Evolutionary conservation across 2,888 invertebrate species (phyloP).

Genomic region (Caradrina clavipalpis): DNA sequence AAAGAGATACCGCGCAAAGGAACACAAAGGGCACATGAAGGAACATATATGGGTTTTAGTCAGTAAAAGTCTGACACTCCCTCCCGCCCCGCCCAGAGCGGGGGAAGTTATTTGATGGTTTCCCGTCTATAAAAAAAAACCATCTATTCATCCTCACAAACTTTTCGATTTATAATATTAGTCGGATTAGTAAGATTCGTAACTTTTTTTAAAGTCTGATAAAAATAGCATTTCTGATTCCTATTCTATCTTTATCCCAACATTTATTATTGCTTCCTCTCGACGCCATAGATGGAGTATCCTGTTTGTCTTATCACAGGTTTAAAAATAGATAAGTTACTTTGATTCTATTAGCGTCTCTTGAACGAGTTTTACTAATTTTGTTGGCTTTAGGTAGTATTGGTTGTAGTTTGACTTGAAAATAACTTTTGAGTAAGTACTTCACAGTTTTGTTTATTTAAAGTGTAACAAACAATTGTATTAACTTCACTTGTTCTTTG

Average conservation of each 20-base stretch:
- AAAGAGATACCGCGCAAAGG: no score
- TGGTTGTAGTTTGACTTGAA: not conserved
- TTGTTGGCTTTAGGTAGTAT: not conserved
- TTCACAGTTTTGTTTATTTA: conserved; percentile 1
- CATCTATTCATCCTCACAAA: no score
- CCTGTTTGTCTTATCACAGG: conserved; percentile 3
- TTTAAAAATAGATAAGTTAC: not conserved
- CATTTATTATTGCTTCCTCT: conserved; percentile 3
- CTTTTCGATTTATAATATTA: no score
- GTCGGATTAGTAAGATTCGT: no score
- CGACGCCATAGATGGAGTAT: not conserved
- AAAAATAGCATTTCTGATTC: not conserved
- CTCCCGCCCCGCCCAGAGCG: no score
- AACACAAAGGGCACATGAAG: no score
- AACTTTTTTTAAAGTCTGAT: not conserved
- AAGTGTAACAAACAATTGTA: conserved; percentile 17
- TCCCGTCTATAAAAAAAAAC: no score
- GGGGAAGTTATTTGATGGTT: no score
- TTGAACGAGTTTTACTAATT: not conserved
- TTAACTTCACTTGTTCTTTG: no score
- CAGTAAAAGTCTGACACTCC: no score
- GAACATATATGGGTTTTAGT: no score
- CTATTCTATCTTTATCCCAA: not conserved
- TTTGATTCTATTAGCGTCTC: not conserved
- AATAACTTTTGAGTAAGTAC: conserved; percentile 2